These are phyloP conservation scores for Drosophila bifasciata DNA, from an alignment of 1,140 invertebrate species.

Conservation along the genomic window DNA sequence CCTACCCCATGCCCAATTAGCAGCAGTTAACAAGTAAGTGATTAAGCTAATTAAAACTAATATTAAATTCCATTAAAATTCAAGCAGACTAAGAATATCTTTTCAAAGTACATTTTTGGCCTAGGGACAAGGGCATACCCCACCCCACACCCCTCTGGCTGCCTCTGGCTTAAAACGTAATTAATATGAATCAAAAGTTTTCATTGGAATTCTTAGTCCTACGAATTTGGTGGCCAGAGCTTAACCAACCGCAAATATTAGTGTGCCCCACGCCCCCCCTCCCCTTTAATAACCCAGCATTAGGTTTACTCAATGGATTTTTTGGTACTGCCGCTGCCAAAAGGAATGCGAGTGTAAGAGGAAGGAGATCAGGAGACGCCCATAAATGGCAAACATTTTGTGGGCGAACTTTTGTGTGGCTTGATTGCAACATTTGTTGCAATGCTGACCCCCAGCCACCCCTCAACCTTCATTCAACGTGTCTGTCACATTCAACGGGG, in stretches of 20 bases:
- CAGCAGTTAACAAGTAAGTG: too few relatives aligned
- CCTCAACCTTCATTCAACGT: background rate
- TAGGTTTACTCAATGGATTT: conserved; percentile 8
- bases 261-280: background rate
- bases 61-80: too few relatives aligned
- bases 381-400: conserved; percentile 23
- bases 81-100: too few relatives aligned
- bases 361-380: conserved; percentile 1
- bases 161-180: too few relatives aligned
- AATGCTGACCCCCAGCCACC: background rate
- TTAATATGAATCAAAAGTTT: too few relatives aligned
- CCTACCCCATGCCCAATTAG: too few relatives aligned
- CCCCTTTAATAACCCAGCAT: conserved; percentile 13
- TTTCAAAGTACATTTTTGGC: too few relatives aligned
- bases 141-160: too few relatives aligned
- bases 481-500: conserved; percentile 10
- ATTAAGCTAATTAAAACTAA: too few relatives aligned
- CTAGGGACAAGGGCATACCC: too few relatives aligned
- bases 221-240: conserved; percentile 5
- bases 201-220: conserved; percentile 1
- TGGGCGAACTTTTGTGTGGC: conserved; percentile 29
- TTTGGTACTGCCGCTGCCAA: background rate
- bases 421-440: conserved; percentile 54
- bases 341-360: conserved; percentile 1
- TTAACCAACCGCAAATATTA: conserved; percentile 12